Base-by-base conservation (phyloP, 53 echinoderm and acorn worm species). In the Stichopus horrens region DNA sequence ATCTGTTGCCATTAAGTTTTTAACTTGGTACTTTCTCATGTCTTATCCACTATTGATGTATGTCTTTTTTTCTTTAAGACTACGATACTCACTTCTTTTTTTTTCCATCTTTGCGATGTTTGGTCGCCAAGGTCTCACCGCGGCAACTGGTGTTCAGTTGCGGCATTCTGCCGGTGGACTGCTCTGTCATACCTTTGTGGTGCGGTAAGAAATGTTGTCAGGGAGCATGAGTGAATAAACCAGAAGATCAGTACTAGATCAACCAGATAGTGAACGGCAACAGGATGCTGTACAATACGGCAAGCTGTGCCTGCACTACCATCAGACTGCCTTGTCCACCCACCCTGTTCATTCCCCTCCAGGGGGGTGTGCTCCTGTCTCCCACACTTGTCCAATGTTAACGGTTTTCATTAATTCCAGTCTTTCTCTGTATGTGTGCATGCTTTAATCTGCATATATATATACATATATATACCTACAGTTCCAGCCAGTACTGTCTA, bases 401-500 rank as follows among this genome's bases (percentile, higher is more conserved):
- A 37, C 37, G 2, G 37, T 37, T 37, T 37, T 37, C 37, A 37
- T 37, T 18, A 20, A 71, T 71, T 18, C 21, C 18, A 71, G 71
- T 71, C 71, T 71, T 71, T 71, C 71, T 13, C 71, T 71, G 71
- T 71, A 37, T 37, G 71, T 13, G 71, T 16, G n/a, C 71, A 71
- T 71, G 71, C 19, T 71, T 18, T n/a, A 18, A 18, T 5, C 21
- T 21, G 74, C 74, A 13, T 7, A 9, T 74, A 16, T 16, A 20
- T 74, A 9, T 74, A 16, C 0, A 20, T 74, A 56, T 6, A 51
- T 79, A 8, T 55, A n/a, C 19, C 79, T 79, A 18, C 37, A 52
- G 7, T 81, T 21, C 16, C 57, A 81, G 57, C 57, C 81, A 81
- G 81, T 81, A 81, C 81, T 81, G 81, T 58, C 18, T 0, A 21